Percentiles rank a stretch among this genome's conserved stretches.
These are phyloP conservation scores for Copidosoma floridanum DNA, from an alignment of 1,140 invertebrate species.

Conservation along the genomic window DNA sequence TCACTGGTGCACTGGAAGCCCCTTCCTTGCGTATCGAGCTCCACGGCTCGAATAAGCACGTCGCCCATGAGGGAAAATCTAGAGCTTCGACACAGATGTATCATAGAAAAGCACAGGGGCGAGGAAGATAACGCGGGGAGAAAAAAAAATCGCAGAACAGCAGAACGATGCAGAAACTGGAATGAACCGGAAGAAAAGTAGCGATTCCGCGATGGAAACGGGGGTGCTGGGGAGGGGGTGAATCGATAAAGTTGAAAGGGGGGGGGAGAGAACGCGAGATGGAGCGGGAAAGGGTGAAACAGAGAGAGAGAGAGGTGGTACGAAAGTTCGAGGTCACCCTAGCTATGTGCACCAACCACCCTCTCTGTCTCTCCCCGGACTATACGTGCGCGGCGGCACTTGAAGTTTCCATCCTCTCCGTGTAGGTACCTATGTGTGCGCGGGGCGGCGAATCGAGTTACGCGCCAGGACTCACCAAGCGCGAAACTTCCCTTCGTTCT, in stretches of 20 bases:
- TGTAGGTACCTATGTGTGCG: no score
- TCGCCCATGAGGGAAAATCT: no score
- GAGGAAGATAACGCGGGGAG: no score
- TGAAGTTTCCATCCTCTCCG: not conserved
- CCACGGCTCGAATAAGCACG: no score
- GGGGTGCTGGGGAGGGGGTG: no score
- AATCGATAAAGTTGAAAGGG: conserved; percentile 36
- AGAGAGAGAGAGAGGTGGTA: not conserved
- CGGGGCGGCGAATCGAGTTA: not conserved
- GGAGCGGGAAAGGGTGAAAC: not conserved
- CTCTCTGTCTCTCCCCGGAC: not conserved
- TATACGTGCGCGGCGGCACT: not conserved
- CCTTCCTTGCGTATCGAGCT: no score
- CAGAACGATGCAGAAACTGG: no score
- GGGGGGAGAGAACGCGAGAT: not conserved
- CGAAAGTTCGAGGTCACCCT: conserved; percentile 30
- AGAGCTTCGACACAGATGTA: no score
- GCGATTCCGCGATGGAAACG: conserved; percentile 35
- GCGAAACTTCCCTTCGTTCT: not conserved
- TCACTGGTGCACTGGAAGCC: no score
- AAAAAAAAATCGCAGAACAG: conserved; percentile 3
- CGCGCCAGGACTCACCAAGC: not conserved
- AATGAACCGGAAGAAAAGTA: conserved; percentile 35
- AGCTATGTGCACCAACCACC: not conserved
- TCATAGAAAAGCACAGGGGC: no score